Conservation (phyloP, 2,113 vertebrate species). For the Austrofundulus limnaeus region DNA sequence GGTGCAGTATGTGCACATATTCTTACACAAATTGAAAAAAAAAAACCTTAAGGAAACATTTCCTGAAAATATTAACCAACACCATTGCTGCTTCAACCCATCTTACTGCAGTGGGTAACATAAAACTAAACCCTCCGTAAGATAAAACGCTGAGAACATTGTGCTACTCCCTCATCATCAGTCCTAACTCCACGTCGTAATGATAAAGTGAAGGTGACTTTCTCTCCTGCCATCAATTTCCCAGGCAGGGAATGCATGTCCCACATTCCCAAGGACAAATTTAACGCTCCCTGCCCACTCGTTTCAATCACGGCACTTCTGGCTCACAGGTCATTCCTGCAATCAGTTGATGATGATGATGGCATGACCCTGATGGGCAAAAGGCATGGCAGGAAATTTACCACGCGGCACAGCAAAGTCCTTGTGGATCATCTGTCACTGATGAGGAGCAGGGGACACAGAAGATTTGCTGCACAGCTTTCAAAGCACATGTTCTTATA, state of each 20-base stretch:
- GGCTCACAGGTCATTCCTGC: conserved; percentile 39
- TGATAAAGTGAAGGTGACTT: conserved; percentile 75
- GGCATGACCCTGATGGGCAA: conserved; percentile 56
- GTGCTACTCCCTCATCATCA: conserved; percentile 40
- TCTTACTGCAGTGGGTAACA: conserved; percentile 22
- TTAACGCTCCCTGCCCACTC: conserved; percentile 41
- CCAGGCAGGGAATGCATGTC: conserved; percentile 39
- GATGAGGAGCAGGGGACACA: conserved; percentile 22
- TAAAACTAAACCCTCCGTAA: conserved; percentile 15
- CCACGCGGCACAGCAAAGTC: conserved; percentile 17
- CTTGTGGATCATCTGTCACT: conserved; percentile 29
- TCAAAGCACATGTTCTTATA: background rate
- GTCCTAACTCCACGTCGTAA: conserved; percentile 35
- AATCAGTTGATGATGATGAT: conserved; percentile 49
- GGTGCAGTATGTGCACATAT: background rate
- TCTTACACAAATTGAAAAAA: too few species aligned
- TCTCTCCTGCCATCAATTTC: conserved; percentile 67
- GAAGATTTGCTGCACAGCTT: conserved; percentile 1
- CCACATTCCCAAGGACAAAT: conserved; percentile 56
- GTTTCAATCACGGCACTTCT: conserved; percentile 47
- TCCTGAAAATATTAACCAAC: background rate
- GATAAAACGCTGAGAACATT: background rate
- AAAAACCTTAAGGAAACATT: conserved; percentile 9
- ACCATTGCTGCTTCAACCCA: conserved; percentile 20
- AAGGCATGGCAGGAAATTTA: conserved; percentile 39